Evolutionary conservation across 2,113 vertebrate species (phyloP).

Genomic region (Thryonomys swinderianus): DNA sequence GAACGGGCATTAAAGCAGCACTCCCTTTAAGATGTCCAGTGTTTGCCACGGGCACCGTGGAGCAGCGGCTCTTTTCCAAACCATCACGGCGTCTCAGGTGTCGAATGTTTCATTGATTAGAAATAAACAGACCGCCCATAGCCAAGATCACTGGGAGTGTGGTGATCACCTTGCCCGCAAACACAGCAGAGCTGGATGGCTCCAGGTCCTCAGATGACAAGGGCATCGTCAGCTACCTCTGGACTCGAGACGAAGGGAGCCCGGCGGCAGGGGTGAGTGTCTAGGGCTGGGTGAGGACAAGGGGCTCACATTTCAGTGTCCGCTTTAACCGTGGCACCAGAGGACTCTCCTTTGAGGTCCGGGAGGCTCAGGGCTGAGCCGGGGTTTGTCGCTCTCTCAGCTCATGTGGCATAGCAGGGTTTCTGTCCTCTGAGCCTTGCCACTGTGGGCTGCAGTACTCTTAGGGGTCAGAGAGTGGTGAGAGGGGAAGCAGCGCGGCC

Average conservation of each 20-base stretch:
- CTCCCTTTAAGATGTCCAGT: background rate
- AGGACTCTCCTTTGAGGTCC: background rate
- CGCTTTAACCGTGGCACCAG: background rate
- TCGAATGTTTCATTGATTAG: slow-evolving; percentile 83
- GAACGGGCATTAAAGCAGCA: background rate
- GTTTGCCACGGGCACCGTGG: background rate
- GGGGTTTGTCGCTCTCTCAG: background rate
- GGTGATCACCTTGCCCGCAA: slow-evolving; percentile 90
- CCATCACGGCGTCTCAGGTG: background rate
- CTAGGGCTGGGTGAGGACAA: too few relatives aligned
- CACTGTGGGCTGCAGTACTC: background rate
- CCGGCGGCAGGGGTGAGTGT: slow-evolving; percentile 96
- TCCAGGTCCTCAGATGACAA: slow-evolving; percentile 96
- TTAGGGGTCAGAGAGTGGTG: background rate
- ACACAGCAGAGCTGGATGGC: slow-evolving; percentile 93
- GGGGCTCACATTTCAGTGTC: background rate
- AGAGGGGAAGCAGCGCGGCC: background rate
- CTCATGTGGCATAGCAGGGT: background rate
- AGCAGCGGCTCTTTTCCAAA: background rate
- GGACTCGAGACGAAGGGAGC: slow-evolving; percentile 94
- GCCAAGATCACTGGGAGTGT: slow-evolving; percentile 92
- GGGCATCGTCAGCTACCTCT: slow-evolving; percentile 92
- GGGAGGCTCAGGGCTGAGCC: background rate
- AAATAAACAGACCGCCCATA: slow-evolving; percentile 93
- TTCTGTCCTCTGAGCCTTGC: background rate